Conservation (phyloP, 2,113 vertebrate genomes). For the Leucoraja erinaceus region DNA sequence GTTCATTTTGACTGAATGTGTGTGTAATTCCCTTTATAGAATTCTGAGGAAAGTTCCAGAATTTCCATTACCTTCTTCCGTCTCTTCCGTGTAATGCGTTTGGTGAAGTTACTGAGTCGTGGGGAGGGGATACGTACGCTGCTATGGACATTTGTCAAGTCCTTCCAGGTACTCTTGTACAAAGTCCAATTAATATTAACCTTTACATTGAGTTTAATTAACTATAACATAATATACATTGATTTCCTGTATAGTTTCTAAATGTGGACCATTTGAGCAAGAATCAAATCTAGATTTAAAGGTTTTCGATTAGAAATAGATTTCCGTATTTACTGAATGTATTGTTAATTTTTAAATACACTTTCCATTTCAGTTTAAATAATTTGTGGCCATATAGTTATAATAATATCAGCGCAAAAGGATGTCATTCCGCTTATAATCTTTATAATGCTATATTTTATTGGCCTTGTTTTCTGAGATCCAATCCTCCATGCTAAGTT, state of each 20-base stretch:
- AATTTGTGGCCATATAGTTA: not conserved
- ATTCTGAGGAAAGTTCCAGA: conserved; percentile 90
- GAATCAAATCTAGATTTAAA: not conserved
- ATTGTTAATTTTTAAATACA: not conserved
- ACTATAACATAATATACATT: not conserved
- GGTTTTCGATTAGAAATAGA: not conserved
- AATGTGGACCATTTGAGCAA: not conserved
- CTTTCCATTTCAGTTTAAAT: not conserved
- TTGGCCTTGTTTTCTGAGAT: not conserved
- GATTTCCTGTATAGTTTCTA: not conserved
- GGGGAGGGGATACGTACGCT: conserved; percentile 95
- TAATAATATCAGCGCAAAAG: not conserved
- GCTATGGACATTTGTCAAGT: conserved; percentile 97
- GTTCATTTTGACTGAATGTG: conserved; percentile 59
- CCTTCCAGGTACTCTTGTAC: conserved; percentile 79
- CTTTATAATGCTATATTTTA: not conserved
- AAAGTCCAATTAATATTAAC: not conserved
- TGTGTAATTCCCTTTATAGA: conserved; percentile 66
- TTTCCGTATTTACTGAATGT: not conserved
- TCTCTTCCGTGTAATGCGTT: conserved; percentile 94
- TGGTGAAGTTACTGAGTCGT: conserved; percentile 95
- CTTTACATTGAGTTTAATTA: not conserved
- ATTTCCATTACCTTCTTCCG: conserved; percentile 99
- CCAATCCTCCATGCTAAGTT: not conserved
- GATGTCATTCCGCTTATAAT: not conserved